Evolutionary conservation across 2,113 vertebrate species (phyloP).

Genomic region (Pterophyllum scalare): DNA sequence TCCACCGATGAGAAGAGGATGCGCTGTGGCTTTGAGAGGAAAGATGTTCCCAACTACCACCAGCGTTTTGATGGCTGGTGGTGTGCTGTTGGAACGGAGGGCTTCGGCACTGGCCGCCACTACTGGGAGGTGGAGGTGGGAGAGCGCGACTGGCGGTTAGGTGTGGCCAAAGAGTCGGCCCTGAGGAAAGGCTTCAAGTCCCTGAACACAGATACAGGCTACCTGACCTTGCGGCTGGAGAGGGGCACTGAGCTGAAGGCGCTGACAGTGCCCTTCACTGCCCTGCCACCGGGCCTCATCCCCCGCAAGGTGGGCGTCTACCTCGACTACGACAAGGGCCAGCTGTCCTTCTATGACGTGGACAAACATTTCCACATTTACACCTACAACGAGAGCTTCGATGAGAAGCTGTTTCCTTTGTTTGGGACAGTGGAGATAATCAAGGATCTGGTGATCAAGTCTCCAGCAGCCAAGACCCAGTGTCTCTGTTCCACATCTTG

Average conservation of each 20-base stretch:
- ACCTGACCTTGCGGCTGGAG: slow-evolving; percentile 82
- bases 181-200: slow-evolving; percentile 88
- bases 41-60: slow-evolving; percentile 82
- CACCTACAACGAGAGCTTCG: slow-evolving; percentile 82
- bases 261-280: slow-evolving; percentile 81
- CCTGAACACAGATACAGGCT: slow-evolving; percentile 81
- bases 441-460: slow-evolving; percentile 81
- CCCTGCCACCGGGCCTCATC: slow-evolving; percentile 75
- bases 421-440: slow-evolving; percentile 83
- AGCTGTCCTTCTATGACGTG: slow-evolving; percentile 84
- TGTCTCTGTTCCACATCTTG: slow-evolving; percentile 75
- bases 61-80: slow-evolving; percentile 82
- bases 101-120: slow-evolving; percentile 77
- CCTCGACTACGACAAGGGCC: slow-evolving; percentile 78
- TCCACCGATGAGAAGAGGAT: slow-evolving; percentile 87
- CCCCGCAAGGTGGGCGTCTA: slow-evolving; percentile 80
- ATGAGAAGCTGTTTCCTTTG: slow-evolving; percentile 80
- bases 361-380: slow-evolving; percentile 80
- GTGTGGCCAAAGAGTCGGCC: slow-evolving; percentile 87
- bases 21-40: slow-evolving; percentile 87
- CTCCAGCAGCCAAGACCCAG: slow-evolving; percentile 62
- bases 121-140: slow-evolving; percentile 89
- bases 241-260: slow-evolving; percentile 83
- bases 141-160: slow-evolving; percentile 92
- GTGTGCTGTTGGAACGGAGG: slow-evolving; percentile 80